Conservation (phyloP, 2,888 invertebrate genomes). For the Heliconius charithonia region DNA sequence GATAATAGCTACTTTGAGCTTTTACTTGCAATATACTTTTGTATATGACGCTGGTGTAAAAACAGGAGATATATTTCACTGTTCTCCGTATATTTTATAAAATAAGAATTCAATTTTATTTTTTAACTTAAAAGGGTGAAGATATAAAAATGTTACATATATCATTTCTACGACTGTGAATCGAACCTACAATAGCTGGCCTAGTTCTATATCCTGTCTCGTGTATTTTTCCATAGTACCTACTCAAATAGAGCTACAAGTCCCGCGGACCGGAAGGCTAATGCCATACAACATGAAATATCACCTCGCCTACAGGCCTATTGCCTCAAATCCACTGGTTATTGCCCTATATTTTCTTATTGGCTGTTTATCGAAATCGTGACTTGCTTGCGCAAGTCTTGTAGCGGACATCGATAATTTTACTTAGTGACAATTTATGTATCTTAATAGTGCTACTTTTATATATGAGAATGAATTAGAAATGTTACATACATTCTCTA, state of each 20-base stretch:
- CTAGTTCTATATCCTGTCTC: too few species aligned
- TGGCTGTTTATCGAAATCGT: conserved; percentile 73
- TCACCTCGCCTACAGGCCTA: conserved; percentile 59
- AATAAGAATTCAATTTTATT: too few species aligned
- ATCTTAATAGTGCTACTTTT: conserved; percentile 44
- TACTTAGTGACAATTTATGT: conserved; percentile 41
- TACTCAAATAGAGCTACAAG: conserved; percentile 12
- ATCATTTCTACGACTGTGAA: too few species aligned
- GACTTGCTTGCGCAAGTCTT: conserved; percentile 62
- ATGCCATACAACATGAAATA: conserved; percentile 60
- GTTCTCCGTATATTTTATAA: too few species aligned
- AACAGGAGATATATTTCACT: too few species aligned
- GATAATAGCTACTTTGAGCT: too few species aligned
- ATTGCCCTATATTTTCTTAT: conserved; percentile 61
- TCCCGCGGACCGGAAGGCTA: conserved; percentile 21
- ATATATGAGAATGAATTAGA: conserved; percentile 10
- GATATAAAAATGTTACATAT: too few species aligned
- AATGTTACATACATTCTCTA: neutral
- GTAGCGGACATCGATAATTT: conserved; percentile 42
- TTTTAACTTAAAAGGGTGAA: too few species aligned
- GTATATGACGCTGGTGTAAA: too few species aligned
- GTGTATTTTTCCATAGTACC: neutral
- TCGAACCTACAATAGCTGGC: too few species aligned
- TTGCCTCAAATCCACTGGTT: conserved; percentile 60
- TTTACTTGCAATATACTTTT: too few species aligned